A percentile compares a stretch with the other conserved stretches of the same genome.
Conservation (phyloP, 2,797 vertebrate species). For the Falco biarmicus region DNA sequence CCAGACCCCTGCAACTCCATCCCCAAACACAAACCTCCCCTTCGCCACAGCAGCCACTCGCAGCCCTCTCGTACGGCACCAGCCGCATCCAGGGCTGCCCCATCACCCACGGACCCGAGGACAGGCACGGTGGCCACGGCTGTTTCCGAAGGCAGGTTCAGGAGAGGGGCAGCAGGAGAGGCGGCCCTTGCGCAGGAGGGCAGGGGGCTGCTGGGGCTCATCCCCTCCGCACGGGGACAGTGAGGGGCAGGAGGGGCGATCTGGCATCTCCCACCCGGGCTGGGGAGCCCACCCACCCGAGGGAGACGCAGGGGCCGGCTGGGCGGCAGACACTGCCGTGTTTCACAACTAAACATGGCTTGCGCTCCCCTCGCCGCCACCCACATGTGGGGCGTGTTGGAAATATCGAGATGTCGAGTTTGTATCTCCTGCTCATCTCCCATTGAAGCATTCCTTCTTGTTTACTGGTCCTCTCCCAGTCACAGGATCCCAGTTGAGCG, state of each 20-base stretch:
- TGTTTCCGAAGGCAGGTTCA: background rate
- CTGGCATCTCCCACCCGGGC: fast-evolving
- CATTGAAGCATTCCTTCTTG: slow-evolving; percentile 35
- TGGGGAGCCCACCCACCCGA: background rate
- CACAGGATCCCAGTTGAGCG: background rate
- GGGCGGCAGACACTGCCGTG: background rate
- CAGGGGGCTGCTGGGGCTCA: background rate
- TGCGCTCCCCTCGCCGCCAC: background rate
- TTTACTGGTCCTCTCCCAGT: slow-evolving; percentile 34
- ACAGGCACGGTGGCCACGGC: fast-evolving
- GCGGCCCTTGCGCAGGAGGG: background rate
- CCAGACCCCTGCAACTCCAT: background rate
- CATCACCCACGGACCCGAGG: fast-evolving
- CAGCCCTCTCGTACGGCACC: fast-evolving
- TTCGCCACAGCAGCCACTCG: fast-evolving
- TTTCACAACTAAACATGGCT: background rate
- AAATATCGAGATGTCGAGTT: background rate
- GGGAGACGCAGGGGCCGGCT: background rate
- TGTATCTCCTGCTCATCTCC: slow-evolving; percentile 66
- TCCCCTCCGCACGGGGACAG: fast-evolving
- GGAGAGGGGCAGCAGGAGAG: background rate
- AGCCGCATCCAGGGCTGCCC: fast-evolving
- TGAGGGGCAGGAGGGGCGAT: background rate
- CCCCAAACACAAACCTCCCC: fast-evolving
- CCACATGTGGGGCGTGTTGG: slow-evolving; percentile 11